Base-by-base conservation (phyloP, 1,140 invertebrate species). In the Drosophila rhopaloa region DNA sequence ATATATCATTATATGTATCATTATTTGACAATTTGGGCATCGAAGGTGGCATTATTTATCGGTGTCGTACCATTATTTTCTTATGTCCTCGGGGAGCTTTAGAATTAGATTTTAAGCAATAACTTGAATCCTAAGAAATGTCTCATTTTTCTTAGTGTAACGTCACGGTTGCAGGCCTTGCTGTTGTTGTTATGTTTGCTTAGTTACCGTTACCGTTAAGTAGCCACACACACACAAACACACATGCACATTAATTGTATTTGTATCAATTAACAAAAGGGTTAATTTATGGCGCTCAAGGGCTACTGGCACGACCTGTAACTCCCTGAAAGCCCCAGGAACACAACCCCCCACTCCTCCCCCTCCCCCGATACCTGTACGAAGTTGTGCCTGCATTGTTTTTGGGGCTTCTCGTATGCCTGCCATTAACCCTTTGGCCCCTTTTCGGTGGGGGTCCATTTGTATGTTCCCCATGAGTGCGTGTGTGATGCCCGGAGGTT, bases 181-280 rank as follows among this genome's bases (percentile, higher is more conserved):
- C 44, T 54, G 68, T 51, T 79, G 55, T 67, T 84, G 66, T 76
- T 76, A 61, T 81, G 70, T 86, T 90, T 82, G 86, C 81, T 82
- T 81, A 90, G 81, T 85, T 81, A 90, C 75, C 70, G 78, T 71
- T 71, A 63, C 51, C 60, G 47, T 85, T 90, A 86, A 83, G 84
- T 90, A 90, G 81, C 85, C 67, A 19, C 65, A 63, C 59, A 70
- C 44, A 73, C 54, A 68, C 29, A 46, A 37, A 43, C 41, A 61
- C 63, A 48, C 61, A 80, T 68, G 61, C 56, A 67, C 76, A 85
- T 86, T 86, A 90, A 90, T 90, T 91, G 77, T 90, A 91, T 91
- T 91, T 91, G 90, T 91, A 91, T 91, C 90, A 91, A 91, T 91
- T 91, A 91, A 91, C 90, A 91, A 90, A 91, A 91, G 86, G 90